Base-by-base conservation (phyloP, 2,888 invertebrate genomes). In the Perithous albicinctus region DNA sequence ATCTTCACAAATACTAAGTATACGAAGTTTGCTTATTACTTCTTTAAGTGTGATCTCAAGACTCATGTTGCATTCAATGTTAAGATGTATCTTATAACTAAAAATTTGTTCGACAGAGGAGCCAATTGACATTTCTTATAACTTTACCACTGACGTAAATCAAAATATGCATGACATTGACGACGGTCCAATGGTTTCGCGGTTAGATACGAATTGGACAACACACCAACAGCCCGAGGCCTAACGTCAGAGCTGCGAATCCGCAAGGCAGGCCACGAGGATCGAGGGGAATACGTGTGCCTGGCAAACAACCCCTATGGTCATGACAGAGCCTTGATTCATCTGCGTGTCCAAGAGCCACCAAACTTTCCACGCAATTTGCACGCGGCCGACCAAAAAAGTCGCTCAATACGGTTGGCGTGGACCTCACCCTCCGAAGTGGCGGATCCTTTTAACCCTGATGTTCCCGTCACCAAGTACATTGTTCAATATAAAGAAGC, bases 301-400 rank as follows among this genome's bases (percentile, higher is more conserved):
- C 93, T 94, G 32, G 95, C 95, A 2, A 94, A 93, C 79, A 96
- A 96, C 90, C 93, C 94, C 0, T 95, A 94, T 89, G 96, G 95
- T 0, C 94, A 94, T 75, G 95, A 95, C 86, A 93, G 94, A 91
- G 91, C 92, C 92, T 81, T 91, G 92, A 90, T 94, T 82, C 92
- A 93, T 84, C 88, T 94, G 15, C 93, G 94, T 82, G 93, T 94
- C 7, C 93, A 94, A 92, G 95, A 95, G 84, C 94, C 94, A n/a
- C 95, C 95, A 1, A 95, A 94, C 87, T 94, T 94, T 64, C 95
- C 95, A 1, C 93, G 93, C 0, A 94, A 95, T 88, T 90, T 95
- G 38, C 94, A 94, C 86, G 93, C 94, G 5, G 92, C 93, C 12
- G 94, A 95, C 84, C 93, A 94, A 64, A 93, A 93, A 20, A 95